phyloP scores from a whole-genome alignment of 2,113 vertebrate genomes.

The Zosterops pallidus region DNA sequence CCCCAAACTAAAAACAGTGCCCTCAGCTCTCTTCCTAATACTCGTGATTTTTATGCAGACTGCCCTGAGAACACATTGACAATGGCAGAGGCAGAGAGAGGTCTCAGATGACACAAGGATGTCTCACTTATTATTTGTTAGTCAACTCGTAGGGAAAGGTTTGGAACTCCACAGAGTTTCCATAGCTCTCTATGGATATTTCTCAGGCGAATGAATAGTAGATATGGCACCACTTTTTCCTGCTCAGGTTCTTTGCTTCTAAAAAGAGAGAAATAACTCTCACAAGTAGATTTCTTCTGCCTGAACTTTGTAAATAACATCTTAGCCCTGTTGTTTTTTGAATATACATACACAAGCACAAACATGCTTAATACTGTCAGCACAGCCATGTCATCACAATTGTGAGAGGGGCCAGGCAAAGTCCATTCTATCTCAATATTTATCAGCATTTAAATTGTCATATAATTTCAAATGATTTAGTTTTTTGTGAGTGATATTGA shows the following conservation, averaged over 20 bases:
- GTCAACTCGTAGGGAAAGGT: neutral
- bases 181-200: neutral
- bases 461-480: neutral
- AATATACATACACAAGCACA: neutral
- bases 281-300: neutral
- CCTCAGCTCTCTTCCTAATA: neutral
- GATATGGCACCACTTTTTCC: neutral
- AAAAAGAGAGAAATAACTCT: neutral
- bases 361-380: neutral
- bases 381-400: neutral
- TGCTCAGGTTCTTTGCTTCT: neutral
- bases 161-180: neutral
- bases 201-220: neutral
- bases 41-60: neutral
- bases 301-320: neutral
- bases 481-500: neutral
- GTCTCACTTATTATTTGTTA: neutral
- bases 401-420: neutral
- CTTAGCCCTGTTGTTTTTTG: neutral
- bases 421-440: neutral
- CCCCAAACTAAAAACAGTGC: neutral
- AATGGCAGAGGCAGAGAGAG: neutral
- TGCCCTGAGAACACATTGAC: neutral
- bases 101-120: neutral
- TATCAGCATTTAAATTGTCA: neutral